phyloP scores from a whole-genome alignment of 2,888 invertebrate species.

The Hyalella azteca region DNA sequence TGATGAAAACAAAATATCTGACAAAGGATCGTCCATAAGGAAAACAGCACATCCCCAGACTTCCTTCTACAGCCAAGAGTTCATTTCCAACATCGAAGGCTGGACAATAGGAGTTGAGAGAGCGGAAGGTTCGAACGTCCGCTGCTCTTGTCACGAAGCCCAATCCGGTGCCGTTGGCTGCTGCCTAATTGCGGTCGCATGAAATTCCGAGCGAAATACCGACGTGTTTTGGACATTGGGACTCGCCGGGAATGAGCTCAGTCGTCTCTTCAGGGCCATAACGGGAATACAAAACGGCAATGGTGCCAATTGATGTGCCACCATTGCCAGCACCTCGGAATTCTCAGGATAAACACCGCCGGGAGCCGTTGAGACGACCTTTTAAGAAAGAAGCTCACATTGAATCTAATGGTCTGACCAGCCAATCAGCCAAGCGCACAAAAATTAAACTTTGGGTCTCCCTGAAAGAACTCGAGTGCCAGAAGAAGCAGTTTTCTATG shows the following conservation, averaged over 20 bases:
- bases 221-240: constrained; percentile 31
- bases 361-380: background rate
- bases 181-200: constrained; percentile 9
- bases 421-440: background rate
- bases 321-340: constrained; percentile 30
- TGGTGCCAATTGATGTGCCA: constrained; percentile 35
- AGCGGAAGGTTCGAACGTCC: no score
- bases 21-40: no score
- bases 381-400: background rate
- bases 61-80: no score
- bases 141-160: background rate
- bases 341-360: constrained; percentile 30
- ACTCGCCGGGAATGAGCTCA: constrained; percentile 4
- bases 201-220: constrained; percentile 23
- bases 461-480: background rate
- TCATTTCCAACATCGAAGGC: no score
- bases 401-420: background rate
- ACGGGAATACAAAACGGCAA: constrained; percentile 37
- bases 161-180: background rate
- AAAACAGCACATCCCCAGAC: no score
- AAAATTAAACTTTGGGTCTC: background rate
- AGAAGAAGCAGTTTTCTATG: background rate
- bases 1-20: no score
- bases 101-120: no score
- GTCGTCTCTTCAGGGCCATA: constrained; percentile 23